Percentiles rank a stretch among this genome's conserved stretches.
phyloP scores from a whole-genome alignment of 2,113 vertebrate genomes.

The Columba livia region DNA sequence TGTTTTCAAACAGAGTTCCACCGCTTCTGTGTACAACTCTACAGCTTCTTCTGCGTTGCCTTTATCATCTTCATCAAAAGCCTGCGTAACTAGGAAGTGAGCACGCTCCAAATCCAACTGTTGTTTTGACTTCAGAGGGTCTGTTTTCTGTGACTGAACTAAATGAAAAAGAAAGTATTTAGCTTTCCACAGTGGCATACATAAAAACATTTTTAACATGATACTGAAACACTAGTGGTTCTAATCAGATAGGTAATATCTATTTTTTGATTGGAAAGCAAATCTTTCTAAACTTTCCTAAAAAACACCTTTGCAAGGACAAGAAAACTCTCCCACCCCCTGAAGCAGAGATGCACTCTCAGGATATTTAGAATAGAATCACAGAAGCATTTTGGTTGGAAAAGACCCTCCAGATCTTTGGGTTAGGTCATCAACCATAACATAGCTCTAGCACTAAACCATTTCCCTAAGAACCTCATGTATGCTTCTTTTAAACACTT shows the following conservation, averaged over 20 bases:
- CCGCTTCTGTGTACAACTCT: conserved; percentile 94
- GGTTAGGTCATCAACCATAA: too few species aligned
- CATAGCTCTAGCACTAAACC: too few species aligned
- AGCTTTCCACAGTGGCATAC: background rate
- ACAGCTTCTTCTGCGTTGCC: conserved; percentile 91
- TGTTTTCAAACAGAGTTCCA: conserved; percentile 95
- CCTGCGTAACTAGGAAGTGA: conserved; percentile 95
- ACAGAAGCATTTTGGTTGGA: too few species aligned
- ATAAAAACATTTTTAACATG: background rate
- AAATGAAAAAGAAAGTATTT: background rate
- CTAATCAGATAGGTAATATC: background rate
- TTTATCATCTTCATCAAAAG: conserved; percentile 96
- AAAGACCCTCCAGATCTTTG: too few species aligned
- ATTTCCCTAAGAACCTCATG: too few species aligned
- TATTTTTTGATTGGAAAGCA: background rate
- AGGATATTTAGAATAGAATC: background rate
- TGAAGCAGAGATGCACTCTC: background rate
- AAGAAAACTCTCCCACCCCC: background rate
- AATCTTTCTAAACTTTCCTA: background rate
- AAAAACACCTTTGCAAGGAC: background rate
- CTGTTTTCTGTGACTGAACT: conserved; percentile 90
- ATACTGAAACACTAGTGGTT: background rate
- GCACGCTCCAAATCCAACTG: conserved; percentile 95
- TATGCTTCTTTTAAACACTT: too few species aligned
- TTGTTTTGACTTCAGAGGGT: conserved; percentile 92